phyloP scores from a whole-genome alignment of 2,113 vertebrate genomes.

The Tychaedon coryphoeus region DNA sequence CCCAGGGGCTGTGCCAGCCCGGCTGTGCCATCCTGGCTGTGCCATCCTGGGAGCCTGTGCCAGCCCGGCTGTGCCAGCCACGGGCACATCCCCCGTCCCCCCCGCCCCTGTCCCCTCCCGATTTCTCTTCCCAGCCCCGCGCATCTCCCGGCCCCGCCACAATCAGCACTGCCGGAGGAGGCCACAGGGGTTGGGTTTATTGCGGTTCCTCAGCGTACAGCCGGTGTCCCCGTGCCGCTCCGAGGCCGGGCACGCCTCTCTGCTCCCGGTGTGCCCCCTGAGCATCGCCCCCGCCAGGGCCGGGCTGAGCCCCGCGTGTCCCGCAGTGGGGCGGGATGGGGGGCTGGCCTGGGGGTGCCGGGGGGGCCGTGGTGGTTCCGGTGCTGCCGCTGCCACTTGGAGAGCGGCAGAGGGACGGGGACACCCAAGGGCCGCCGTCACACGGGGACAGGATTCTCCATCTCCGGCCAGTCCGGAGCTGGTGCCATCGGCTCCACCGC shows the following conservation, averaged over 20 bases:
- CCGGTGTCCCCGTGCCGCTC: neutral
- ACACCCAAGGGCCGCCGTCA: neutral
- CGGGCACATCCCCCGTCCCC: neutral
- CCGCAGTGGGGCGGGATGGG: neutral
- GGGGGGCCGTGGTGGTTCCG: rapidly evolving
- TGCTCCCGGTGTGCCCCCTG: rapidly evolving
- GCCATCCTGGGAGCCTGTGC: neutral
- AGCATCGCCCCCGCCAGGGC: neutral
- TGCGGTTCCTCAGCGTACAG: neutral
- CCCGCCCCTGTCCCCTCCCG: neutral
- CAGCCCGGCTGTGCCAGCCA: neutral
- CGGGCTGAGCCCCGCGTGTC: neutral
- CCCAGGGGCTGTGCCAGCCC: neutral
- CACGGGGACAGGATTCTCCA: neutral
- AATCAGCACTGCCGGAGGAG: neutral
- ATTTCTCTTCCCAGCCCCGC: neutral
- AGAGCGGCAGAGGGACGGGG: neutral
- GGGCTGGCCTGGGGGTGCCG: neutral
- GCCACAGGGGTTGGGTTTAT: conserved; percentile 9
- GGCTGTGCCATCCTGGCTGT: no score
- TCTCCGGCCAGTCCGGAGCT: neutral
- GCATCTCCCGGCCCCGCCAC: neutral
- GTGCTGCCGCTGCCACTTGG: neutral
- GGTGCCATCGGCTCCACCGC: neutral
- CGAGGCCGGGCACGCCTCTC: neutral